A percentile compares a stretch with the other conserved stretches of the same genome.
phyloP scores from a whole-genome alignment of 2,113 vertebrate species.

The Chloroceryle aenea region DNA sequence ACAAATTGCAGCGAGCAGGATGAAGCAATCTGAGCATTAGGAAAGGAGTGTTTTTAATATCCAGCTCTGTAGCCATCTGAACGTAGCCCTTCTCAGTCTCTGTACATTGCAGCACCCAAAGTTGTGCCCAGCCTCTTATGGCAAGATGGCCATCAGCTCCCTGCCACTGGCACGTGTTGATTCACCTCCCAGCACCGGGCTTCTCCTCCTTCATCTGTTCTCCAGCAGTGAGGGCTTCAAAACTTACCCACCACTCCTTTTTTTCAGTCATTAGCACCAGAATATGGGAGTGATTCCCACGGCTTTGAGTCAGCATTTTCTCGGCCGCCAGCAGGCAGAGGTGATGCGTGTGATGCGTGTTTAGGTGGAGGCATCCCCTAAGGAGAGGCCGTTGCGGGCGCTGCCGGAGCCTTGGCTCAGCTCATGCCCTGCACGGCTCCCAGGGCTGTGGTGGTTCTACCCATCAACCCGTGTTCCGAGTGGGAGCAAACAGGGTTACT shows the following conservation, averaged over 20 bases:
- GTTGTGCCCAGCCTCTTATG: rapidly evolving
- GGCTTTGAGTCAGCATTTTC: background rate
- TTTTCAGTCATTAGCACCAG: background rate
- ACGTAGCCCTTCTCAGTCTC: background rate
- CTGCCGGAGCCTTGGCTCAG: background rate
- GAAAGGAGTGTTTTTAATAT: background rate
- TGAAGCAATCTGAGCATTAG: background rate
- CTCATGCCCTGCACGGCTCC: background rate
- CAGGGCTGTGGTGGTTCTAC: background rate
- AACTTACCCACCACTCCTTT: rapidly evolving
- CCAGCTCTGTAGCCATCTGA: rapidly evolving
- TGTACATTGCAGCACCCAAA: rapidly evolving
- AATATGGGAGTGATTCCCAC: background rate
- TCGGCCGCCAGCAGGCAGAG: rapidly evolving
- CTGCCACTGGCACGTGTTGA: background rate
- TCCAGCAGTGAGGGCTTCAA: rapidly evolving
- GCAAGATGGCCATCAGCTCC: background rate
- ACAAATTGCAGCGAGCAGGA: background rate
- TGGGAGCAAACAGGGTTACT: rapidly evolving
- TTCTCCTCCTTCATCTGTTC: rapidly evolving
- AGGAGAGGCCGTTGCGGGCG: too few species aligned
- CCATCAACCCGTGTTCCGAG: rapidly evolving
- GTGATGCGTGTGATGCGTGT: rapidly evolving
- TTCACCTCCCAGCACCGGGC: background rate
- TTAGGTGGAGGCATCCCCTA: background rate